Percentiles rank a stretch among this genome's conserved stretches.
phyloP scores from a whole-genome alignment of 2,113 vertebrate genomes.

The Arizona elegans region DNA sequence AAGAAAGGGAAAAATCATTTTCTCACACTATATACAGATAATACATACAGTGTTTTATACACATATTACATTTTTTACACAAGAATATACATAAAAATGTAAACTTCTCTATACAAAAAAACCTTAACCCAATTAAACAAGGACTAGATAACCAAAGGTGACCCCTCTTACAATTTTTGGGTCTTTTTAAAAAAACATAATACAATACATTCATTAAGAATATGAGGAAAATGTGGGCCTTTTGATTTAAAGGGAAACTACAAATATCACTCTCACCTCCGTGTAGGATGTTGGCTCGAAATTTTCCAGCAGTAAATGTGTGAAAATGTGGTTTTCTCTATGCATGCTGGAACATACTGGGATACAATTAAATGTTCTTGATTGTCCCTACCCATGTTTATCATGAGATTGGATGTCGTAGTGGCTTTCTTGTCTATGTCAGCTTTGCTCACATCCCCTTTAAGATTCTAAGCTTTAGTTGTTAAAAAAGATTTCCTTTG shows the following conservation, averaged over 20 bases:
- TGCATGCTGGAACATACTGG: background rate
- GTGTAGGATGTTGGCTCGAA: slow-evolving; percentile 51
- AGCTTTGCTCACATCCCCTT: slow-evolving; percentile 72
- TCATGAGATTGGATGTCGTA: background rate
- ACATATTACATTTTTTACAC: slow-evolving; percentile 99
- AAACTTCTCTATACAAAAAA: slow-evolving; percentile 99
- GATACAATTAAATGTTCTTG: background rate
- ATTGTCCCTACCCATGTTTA: slow-evolving; percentile 21
- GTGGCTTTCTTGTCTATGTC: background rate
- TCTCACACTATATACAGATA: slow-evolving; percentile 99
- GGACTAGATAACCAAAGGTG: slow-evolving; percentile 99
- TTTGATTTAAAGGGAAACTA: slow-evolving; percentile 77
- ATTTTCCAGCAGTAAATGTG: slow-evolving; percentile 38
- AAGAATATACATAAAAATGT: slow-evolving; percentile 99
- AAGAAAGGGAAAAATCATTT: slow-evolving; percentile 97
- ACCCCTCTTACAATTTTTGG: slow-evolving; percentile 93
- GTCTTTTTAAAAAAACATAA: slow-evolving; percentile 90
- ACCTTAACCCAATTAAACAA: slow-evolving; percentile 99
- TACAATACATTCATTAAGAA: slow-evolving; percentile 99
- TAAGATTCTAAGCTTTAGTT: slow-evolving; percentile 76
- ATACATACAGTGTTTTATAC: slow-evolving; percentile 99
- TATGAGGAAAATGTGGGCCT: slow-evolving; percentile 79
- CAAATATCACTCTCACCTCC: slow-evolving; percentile 61
- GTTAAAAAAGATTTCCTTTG: slow-evolving; percentile 35
- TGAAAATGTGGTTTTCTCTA: background rate